A percentile compares a stretch with the other conserved stretches of the same genome.
Conservation (phyloP, 2,113 vertebrate species). For the Sebastes fasciatus region DNA sequence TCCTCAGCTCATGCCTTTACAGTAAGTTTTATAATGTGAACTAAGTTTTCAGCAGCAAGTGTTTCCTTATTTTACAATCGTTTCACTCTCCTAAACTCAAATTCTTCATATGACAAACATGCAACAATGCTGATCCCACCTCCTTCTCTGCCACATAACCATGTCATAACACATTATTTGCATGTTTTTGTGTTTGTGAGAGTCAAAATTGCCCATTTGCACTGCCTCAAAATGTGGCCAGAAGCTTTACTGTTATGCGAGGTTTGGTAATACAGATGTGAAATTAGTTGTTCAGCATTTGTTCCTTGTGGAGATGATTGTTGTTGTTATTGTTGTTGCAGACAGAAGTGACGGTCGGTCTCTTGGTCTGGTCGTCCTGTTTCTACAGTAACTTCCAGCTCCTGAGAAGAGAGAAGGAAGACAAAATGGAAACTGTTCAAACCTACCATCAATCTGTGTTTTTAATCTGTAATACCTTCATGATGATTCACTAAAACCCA, state of each 20-base stretch:
- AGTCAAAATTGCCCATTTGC: constrained; percentile 33
- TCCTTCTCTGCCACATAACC: neutral
- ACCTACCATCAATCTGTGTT: too few relatives aligned
- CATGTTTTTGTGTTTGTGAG: neutral
- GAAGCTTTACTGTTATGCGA: constrained; percentile 28
- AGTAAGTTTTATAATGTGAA: neutral
- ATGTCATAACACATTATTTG: neutral
- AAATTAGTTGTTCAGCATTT: constrained; percentile 22
- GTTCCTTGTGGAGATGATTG: constrained; percentile 26
- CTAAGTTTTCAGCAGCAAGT: neutral
- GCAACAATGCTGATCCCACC: neutral
- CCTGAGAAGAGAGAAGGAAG: neutral
- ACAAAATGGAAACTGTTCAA: neutral
- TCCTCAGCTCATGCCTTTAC: neutral
- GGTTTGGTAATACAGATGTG: constrained; percentile 42
- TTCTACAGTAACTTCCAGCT: constrained; percentile 20
- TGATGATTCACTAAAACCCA: too few relatives aligned
- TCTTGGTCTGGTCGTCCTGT: constrained; percentile 46
- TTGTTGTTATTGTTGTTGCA: constrained; percentile 29
- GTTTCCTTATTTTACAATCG: neutral
- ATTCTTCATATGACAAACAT: neutral
- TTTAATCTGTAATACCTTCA: neutral
- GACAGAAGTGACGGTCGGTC: constrained; percentile 34
- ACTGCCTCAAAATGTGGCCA: constrained; percentile 35
- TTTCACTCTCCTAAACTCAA: neutral